Percentiles rank a stretch among this genome's conserved stretches.
Conservation (phyloP, 2,888 invertebrate species). For the Cheilosia soror region DNA sequence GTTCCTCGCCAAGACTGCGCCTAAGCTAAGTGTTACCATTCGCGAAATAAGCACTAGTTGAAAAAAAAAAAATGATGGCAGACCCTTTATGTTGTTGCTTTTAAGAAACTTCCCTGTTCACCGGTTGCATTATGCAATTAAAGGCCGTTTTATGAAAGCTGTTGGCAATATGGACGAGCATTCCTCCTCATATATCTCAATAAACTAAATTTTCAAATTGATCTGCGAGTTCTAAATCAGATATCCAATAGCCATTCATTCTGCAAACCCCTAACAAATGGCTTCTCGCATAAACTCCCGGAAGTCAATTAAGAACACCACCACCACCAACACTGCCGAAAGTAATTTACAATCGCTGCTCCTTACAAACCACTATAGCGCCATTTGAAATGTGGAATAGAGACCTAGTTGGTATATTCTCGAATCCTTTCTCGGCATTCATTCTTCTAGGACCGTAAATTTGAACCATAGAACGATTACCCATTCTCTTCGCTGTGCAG, state of each 20-base stretch:
- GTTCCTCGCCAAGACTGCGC: too few relatives aligned
- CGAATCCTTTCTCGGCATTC: constrained; percentile 24
- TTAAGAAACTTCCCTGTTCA: too few relatives aligned
- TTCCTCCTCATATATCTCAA: neutral
- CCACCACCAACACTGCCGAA: constrained; percentile 31
- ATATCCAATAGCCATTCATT: neutral
- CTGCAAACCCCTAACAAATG: constrained; percentile 24
- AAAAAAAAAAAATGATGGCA: too few relatives aligned
- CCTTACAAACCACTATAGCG: neutral
- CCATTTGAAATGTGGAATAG: constrained; percentile 2
- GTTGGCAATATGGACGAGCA: too few relatives aligned
- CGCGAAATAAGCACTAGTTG: too few relatives aligned
- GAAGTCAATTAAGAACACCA: constrained; percentile 64
- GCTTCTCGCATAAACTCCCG: constrained; percentile 41
- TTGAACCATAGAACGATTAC: constrained; percentile 59
- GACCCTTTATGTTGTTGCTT: too few relatives aligned
- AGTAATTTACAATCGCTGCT: constrained; percentile 48
- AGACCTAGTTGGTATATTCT: constrained; percentile 14
- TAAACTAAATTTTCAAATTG: neutral
- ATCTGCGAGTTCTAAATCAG: constrained; percentile 7
- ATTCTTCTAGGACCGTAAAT: constrained; percentile 56
- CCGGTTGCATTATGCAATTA: too few relatives aligned
- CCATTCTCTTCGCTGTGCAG: constrained; percentile 5
- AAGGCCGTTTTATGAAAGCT: too few relatives aligned
- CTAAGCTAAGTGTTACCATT: too few relatives aligned